Evolutionary conservation across 2,797 vertebrate species (phyloP).

Genomic region (Enteromius fasciolatus): DNA sequence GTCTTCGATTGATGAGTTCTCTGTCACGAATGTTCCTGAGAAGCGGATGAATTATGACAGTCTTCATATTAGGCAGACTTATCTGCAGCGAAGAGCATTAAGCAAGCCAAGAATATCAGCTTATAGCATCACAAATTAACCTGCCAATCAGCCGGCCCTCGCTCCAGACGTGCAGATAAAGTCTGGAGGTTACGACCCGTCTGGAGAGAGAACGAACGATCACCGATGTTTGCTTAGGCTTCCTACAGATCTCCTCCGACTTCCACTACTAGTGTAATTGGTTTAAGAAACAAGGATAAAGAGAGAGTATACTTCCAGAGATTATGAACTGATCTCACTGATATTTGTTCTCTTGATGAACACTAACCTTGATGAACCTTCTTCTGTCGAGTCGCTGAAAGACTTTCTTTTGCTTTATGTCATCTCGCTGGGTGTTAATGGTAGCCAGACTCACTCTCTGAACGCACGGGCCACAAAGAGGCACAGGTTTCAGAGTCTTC

Average conservation of each 20-base stretch:
- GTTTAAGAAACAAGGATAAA: slow-evolving; percentile 47
- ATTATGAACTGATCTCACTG: slow-evolving; percentile 79
- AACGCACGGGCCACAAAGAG: not conserved
- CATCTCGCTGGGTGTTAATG: slow-evolving; percentile 76
- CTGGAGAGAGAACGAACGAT: slow-evolving; percentile 22
- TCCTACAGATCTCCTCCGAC: slow-evolving; percentile 67
- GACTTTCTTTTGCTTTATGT: slow-evolving; percentile 55
- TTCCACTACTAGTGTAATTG: slow-evolving; percentile 61
- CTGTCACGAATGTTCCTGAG: slow-evolving; percentile 70
- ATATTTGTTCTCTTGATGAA: slow-evolving; percentile 83
- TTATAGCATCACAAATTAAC: slow-evolving; percentile 84
- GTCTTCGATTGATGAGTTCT: slow-evolving; percentile 77
- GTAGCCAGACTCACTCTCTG: slow-evolving; percentile 50
- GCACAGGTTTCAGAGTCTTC: not conserved
- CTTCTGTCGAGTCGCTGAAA: slow-evolving; percentile 70
- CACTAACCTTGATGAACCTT: slow-evolving; percentile 75
- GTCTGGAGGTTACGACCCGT: slow-evolving; percentile 77
- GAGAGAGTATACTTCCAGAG: slow-evolving; percentile 64
- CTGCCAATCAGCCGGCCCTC: slow-evolving; percentile 79
- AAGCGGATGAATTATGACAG: slow-evolving; percentile 82
- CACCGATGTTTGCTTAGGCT: slow-evolving; percentile 14
- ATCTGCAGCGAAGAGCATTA: slow-evolving; percentile 83
- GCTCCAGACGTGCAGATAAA: slow-evolving; percentile 81
- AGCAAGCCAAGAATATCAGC: slow-evolving; percentile 75
- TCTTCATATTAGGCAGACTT: slow-evolving; percentile 84